phyloP scores from a whole-genome alignment of 2,888 invertebrate species.

The Cordilura impudica region DNA sequence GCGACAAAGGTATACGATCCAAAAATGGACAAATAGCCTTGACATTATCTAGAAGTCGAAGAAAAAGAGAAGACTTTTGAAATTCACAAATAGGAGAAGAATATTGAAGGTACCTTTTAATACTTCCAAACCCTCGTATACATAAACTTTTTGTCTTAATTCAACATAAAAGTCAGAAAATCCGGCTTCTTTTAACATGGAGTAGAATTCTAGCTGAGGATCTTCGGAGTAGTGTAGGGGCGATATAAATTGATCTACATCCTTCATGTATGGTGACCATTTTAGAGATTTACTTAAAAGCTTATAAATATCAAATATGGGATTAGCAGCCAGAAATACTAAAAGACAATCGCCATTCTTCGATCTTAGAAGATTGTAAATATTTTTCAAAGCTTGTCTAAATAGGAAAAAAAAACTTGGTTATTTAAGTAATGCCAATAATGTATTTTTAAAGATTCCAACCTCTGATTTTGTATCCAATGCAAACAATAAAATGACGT shows the following conservation, averaged over 20 bases:
- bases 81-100: background rate
- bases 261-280: constrained; percentile 62
- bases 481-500: constrained; percentile 89
- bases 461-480: constrained; percentile 84
- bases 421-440: too few species aligned
- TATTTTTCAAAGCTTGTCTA: constrained; percentile 63
- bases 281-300: constrained; percentile 45
- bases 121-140: constrained; percentile 59
- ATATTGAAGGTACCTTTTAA: constrained; percentile 50
- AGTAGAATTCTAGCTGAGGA: constrained; percentile 48
- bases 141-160: constrained; percentile 51
- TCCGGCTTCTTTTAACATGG: constrained; percentile 53
- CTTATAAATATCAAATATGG: constrained; percentile 59
- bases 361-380: constrained; percentile 52
- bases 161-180: constrained; percentile 60
- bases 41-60: constrained; percentile 80
- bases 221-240: constrained; percentile 55
- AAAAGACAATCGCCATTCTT: constrained; percentile 63
- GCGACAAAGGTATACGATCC: constrained; percentile 82
- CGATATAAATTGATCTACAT: constrained; percentile 58
- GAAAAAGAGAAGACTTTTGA: background rate
- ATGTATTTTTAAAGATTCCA: background rate
- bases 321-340: constrained; percentile 60
- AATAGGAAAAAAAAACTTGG: background rate
- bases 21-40: constrained; percentile 86